Evolutionary conservation across 1,140 invertebrate genomes (phyloP).

Genomic region (Bombus sylvicola): DNA sequence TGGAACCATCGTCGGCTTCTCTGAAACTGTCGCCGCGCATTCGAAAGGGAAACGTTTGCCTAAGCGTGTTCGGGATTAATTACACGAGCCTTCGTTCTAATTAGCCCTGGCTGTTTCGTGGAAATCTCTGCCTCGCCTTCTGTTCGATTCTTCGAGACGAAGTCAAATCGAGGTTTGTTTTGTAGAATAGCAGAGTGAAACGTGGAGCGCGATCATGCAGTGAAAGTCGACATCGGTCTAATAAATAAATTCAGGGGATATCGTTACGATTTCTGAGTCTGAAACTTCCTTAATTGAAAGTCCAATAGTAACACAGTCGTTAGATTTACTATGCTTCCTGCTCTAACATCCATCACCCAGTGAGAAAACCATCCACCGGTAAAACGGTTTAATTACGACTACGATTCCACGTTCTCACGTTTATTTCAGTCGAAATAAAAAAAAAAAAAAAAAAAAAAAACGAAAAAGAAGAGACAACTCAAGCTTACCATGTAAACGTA

Average conservation of each 20-base stretch:
- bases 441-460: too few species aligned
- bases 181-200: not conserved
- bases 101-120: not conserved
- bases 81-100: not conserved
- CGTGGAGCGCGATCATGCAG: not conserved
- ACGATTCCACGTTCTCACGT: not conserved
- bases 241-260: not conserved
- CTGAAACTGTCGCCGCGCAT: conserved; percentile 4
- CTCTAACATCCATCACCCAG: not conserved
- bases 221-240: not conserved
- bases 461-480: too few species aligned
- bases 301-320: not conserved
- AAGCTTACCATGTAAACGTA: too few species aligned
- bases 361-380: not conserved
- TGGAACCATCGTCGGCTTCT: not conserved
- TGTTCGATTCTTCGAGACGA: not conserved
- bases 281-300: not conserved
- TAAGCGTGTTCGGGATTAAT: conserved; percentile 21
- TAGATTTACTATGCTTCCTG: not conserved
- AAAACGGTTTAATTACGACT: not conserved
- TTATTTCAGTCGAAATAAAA: not conserved
- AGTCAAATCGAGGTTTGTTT: not conserved
- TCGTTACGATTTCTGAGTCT: not conserved
- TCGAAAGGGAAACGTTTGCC: conserved; percentile 41
- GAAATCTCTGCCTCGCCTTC: not conserved